Evolutionary conservation across 2,797 vertebrate genomes (phyloP), one percentile per base, ranked within the genome.

Genomic region (Hirundo rustica): DNA sequence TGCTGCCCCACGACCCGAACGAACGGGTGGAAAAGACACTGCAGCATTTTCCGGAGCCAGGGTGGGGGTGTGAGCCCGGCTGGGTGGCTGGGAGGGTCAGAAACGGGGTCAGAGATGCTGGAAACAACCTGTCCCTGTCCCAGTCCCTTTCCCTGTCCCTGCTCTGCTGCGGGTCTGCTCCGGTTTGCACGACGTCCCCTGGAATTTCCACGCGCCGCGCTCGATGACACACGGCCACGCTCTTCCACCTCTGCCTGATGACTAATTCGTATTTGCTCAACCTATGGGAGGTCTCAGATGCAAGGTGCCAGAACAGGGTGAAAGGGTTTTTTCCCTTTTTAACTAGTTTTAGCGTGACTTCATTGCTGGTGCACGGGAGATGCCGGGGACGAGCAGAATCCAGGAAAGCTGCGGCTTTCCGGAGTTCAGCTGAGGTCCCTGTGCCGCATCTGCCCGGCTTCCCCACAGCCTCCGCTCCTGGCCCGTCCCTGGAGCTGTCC

Each of bases 1-100:
- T 1, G 0, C 44, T 3, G 27, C 48, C 72, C 67, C 51, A 1
- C 23, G 48, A 6, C 0, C 27, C 45, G 9, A 21, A 15, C 0
- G 2, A 47, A 44, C 0, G 3, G 44, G 20, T 4, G 45, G 66
- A 57, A 60, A 13, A 61, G 53, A 38, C 47, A 48, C 16, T 2
- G 0, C 18, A 42, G 21, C 13, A 0, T n/a, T 45, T 38, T 3
- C n/a, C 1, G 0, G 55, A 40, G 87, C 23, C 17, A 6, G 3
- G 5, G 3, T 1, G 36, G 3, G 8, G 7, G 44, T 40, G 40
- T 1, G 22, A 30, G 65, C 2, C 11, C 34, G 7, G 32, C 7
- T 2, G 19, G 45, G 55, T 2, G 65, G 40, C 66, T 13, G 48
- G 45, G 79, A 38, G 75, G 79, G 54, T n/a, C 4, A 68, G 76